Evolutionary conservation across 64 coral and sea anemone genomes (phyloP).

Genomic region (Actinia equina): DNA sequence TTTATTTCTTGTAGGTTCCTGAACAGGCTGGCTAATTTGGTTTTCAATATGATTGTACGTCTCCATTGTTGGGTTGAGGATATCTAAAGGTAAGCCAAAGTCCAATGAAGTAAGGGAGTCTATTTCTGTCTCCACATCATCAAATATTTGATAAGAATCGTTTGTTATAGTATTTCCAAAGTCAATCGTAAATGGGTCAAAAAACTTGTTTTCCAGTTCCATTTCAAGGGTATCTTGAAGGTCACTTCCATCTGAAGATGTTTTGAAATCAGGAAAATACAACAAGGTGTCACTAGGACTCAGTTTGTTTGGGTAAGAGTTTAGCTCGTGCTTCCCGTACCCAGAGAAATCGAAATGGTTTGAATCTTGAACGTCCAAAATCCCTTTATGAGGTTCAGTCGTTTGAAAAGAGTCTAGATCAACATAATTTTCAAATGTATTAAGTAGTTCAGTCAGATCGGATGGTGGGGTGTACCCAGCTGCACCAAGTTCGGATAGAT

Average conservation of each 20-base stretch:
- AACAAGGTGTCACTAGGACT: constrained; percentile 1
- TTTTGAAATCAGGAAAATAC: constrained; percentile 7
- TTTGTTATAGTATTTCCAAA: constrained; percentile 39
- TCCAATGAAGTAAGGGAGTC: constrained; percentile 46
- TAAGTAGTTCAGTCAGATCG: constrained; percentile 38
- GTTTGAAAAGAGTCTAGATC: constrained; percentile 27
- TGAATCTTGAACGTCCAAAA: background rate
- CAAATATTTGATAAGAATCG: constrained; percentile 4
- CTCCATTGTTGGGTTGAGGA: constrained; percentile 36
- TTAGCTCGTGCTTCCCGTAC: constrained; percentile 18
- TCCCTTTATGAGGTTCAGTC: constrained; percentile 19
- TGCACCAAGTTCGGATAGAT: constrained; percentile 65
- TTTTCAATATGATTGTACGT: constrained; percentile 19
- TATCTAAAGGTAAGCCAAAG: constrained; percentile 57
- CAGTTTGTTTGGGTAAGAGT: constrained; percentile 9
- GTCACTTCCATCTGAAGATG: constrained; percentile 25
- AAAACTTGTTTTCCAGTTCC: constrained; percentile 39
- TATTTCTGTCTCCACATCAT: constrained; percentile 24
- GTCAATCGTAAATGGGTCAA: constrained; percentile 69
- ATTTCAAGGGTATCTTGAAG: constrained; percentile 16
- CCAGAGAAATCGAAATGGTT: background rate
- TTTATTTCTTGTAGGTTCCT: constrained; percentile 38
- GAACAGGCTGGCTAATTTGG: constrained; percentile 25
- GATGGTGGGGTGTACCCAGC: constrained; percentile 48
- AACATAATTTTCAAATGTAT: constrained; percentile 63